Evolutionary conservation across 2,113 vertebrate species (phyloP).

Genomic region (Amazona vittata): DNA sequence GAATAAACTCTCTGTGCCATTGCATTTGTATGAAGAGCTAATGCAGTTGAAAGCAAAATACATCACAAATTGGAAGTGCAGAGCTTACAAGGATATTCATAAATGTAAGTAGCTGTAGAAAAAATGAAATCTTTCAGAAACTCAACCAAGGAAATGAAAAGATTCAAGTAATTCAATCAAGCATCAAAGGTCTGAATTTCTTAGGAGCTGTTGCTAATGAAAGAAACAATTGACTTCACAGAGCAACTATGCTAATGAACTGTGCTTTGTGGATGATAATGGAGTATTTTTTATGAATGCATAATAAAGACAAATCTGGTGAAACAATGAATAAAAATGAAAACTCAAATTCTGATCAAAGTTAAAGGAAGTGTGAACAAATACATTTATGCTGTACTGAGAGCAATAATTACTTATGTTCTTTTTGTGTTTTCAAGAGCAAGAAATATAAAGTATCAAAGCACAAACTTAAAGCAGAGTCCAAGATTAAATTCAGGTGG

Average conservation of each 20-base stretch:
- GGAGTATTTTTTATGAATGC: conserved; percentile 17
- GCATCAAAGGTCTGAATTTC: conserved; percentile 28
- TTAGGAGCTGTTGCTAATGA: conserved; percentile 23
- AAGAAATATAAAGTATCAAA: not conserved
- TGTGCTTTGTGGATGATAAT: conserved; percentile 34
- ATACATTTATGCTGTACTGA: not conserved
- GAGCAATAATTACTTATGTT: not conserved
- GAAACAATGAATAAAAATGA: conserved; percentile 17
- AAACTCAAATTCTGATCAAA: conserved; percentile 13
- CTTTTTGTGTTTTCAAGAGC: not conserved
- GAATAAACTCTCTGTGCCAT: not conserved
- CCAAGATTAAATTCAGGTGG: not conserved
- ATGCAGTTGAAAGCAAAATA: conserved; percentile 9
- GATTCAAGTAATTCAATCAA: conserved; percentile 10
- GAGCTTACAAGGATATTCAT: conserved; percentile 35
- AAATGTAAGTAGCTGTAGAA: conserved; percentile 43
- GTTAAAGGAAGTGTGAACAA: conserved; percentile 26
- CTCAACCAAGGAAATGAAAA: not conserved
- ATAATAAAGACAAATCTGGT: conserved; percentile 25
- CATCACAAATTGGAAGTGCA: not conserved
- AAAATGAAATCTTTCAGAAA: conserved; percentile 38
- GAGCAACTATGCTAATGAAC: conserved; percentile 10
- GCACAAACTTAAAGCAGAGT: not conserved
- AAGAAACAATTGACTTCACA: conserved; percentile 55
- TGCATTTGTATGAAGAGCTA: conserved; percentile 37